A percentile compares a stretch with the other conserved stretches of the same genome.
phyloP scores from a whole-genome alignment of 2,113 vertebrate genomes.

The Dendropsophus ebraccatus region DNA sequence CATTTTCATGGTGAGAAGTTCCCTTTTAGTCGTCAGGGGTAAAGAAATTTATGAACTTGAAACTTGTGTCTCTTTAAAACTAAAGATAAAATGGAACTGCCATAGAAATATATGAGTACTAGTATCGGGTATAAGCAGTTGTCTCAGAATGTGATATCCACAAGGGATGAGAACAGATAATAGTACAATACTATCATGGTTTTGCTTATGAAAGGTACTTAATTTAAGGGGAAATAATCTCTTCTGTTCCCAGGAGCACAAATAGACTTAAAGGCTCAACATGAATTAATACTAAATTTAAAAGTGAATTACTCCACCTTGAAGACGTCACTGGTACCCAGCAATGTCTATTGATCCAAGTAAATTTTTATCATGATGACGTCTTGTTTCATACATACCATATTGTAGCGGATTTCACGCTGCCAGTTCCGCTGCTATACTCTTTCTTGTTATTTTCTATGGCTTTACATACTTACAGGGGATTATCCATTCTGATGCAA shows the following conservation, averaged over 20 bases:
- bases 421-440: no score
- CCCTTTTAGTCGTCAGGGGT: no score
- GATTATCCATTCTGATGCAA: no score
- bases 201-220: conserved; percentile 11
- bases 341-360: background rate
- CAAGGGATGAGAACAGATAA: background rate
- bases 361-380: background rate
- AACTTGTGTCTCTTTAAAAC: no score
- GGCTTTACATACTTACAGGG: no score
- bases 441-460: no score
- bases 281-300: background rate
- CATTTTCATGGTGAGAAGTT: no score
- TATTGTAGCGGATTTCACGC: no score
- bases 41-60: no score
- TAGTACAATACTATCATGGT: background rate
- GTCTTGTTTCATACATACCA: background rate
- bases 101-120: background rate
- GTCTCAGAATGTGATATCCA: background rate
- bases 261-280: background rate
- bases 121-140: background rate
- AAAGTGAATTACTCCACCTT: background rate
- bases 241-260: background rate
- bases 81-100: background rate
- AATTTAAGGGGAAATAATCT: background rate
- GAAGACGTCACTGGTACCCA: background rate